phyloP scores from a whole-genome alignment of 2,888 invertebrate genomes.

The Axea sp. region DNA sequence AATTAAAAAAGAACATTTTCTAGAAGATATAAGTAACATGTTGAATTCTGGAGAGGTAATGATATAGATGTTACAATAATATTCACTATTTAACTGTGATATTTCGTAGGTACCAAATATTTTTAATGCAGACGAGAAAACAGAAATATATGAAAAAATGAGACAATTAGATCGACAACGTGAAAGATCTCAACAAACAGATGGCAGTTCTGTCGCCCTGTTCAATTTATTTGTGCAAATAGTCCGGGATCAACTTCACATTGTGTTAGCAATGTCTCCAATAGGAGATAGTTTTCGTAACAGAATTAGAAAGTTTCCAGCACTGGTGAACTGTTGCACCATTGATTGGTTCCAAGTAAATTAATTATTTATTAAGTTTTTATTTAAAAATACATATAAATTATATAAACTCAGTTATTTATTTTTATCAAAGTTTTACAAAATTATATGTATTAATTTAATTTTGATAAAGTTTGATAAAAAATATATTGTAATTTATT shows the following conservation, averaged over 20 bases:
- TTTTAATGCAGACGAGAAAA: conserved; percentile 91
- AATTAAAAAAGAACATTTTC: conserved; percentile 95
- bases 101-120: conserved; percentile 86
- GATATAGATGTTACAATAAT: no score
- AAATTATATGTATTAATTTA: no score
- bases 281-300: conserved; percentile 92
- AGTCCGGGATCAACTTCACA: conserved; percentile 93
- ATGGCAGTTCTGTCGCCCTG: conserved; percentile 93
- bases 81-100: background rate
- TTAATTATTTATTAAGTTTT: conserved; percentile 23
- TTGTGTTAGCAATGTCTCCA: conserved; percentile 94
- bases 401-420: no score
- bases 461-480: no score
- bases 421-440: no score
- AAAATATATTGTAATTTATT: no score
- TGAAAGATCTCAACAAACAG: conserved; percentile 93
- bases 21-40: conserved; percentile 96
- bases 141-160: conserved; percentile 96
- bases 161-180: conserved; percentile 92
- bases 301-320: conserved; percentile 93
- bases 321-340: conserved; percentile 96
- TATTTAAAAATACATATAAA: no score
- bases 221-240: conserved; percentile 95
- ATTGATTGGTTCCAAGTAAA: conserved; percentile 93
- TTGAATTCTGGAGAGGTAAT: conserved; percentile 93